These are phyloP conservation scores for Archocentrus centrarchus DNA, from an alignment of 2,113 vertebrate genomes.

Conservation along the genomic window DNA sequence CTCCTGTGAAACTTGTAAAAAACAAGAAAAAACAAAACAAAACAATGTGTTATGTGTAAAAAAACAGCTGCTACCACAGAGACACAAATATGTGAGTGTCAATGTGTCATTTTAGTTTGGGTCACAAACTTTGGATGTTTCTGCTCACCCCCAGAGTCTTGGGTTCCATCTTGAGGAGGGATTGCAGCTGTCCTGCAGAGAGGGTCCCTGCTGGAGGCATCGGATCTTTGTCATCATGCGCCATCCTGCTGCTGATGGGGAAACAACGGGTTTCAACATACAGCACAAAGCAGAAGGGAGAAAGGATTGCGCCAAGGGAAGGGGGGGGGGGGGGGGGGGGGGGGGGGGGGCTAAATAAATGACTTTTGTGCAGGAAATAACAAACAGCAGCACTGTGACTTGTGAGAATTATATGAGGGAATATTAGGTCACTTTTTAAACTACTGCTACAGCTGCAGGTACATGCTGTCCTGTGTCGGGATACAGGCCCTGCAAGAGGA, in stretches of 20 bases:
- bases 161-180: constrained; percentile 80
- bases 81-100: background rate
- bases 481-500: background rate
- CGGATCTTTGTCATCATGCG: constrained; percentile 66
- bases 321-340: no score
- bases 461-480: rapidly evolving
- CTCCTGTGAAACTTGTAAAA: background rate
- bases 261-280: background rate
- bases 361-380: background rate
- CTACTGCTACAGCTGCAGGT: background rate
- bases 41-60: rapidly evolving
- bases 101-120: background rate
- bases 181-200: constrained; percentile 67
- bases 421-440: background rate
- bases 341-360: background rate
- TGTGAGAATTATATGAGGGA: no score
- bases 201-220: constrained; percentile 58
- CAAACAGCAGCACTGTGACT: background rate
- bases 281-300: background rate
- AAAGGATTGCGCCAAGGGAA: rapidly evolving
- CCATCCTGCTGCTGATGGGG: constrained; percentile 61
- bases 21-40: background rate
- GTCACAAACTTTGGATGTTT: background rate
- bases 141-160: constrained; percentile 82
- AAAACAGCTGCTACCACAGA: background rate